Evolutionary conservation across 2,113 vertebrate genomes (phyloP), one percentile per base, ranked within the genome.

Genomic region (Amblyornis subalaris): DNA sequence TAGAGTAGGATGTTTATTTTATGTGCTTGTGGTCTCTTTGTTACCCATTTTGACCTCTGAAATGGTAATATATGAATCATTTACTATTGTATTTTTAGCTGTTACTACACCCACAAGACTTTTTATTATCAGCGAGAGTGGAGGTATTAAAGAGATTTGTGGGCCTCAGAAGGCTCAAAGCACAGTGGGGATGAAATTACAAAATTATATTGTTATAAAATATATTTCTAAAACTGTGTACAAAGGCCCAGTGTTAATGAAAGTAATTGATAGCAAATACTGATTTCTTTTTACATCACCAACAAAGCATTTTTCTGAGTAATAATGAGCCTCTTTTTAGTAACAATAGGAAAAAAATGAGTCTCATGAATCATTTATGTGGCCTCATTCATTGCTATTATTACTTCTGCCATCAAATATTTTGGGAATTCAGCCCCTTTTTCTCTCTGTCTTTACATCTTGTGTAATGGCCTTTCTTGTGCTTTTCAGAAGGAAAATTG

Each of bases 191-290:
- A 92, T 94, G 85, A 95, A 96, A 95, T 95, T 93, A 81, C 69
- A 88, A 95, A 97, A 97, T 95, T 93, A 95, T 93, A 94, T 96
- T 96, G 88, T 93, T 95, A 96, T 78, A 92, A 97, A 95, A 96
- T 92, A 61, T 94, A 90, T 95, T 94, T 94, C 91, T 86, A 86
- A 94, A 93, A 86, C 79, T 90, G 53, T 91, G 65, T 93, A 91
- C 69, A 93, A 94, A 95, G 44, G 65, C 75, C 86, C 22, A 55
- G 51, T 93, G 85, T 90, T 96, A 95, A 96, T 96, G 94, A 93
- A 96, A 93, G 85, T 95, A 96, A 97, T 95, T 95, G 94, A 96
- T 97, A 93, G 90, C 89, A 96, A 95, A 95, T 94, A 93, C 95
- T 93, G 92, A 93, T 95, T 96, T 95, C 90, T 91, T 93, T 91